Evolutionary conservation across 2,797 vertebrate genomes (phyloP), one percentile per base, ranked within the genome.

Genomic region (Hemibagrus guttatus): DNA sequence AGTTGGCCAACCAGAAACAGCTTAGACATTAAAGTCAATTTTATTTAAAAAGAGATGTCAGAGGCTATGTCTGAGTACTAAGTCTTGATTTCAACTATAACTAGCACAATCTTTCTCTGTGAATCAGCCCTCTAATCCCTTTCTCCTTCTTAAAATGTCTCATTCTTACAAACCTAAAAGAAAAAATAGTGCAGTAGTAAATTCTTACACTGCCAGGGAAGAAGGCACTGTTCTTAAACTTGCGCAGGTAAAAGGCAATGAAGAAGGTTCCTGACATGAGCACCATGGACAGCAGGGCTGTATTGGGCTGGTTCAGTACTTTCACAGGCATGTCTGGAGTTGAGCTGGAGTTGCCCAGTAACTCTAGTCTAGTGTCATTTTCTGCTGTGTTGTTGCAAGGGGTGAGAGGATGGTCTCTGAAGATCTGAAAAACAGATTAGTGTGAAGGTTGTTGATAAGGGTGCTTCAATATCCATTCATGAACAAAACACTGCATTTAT

Each of bases 191-290:
- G 23, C 13, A 21, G 56, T 59, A 19, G 46, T 4, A 19, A 49
- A 68, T 19, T 52, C 93, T 94, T 92, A 99, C 98, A 93, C 95
- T 95, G 86, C 98, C 98, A 0, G 97, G 98, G 90, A 99, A 98
- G 93, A 99, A 99, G 0, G 97, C 96, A 46, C 98, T 99, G 93
- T 99, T 99, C 95, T 99, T 99, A 93, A 99, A 99, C 92, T 99
- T 99, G 88, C 98, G 97, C 89, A 99, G 94, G 93, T 99, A 99
- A 92, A 98, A 99, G 84, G 98, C 98, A 0, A 99, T 97, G 92
- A 99, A 97, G 92, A 98, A 99, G 0, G 98, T 99, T 79, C 98
- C 97, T 0, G 96, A 96, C 97, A 98, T 99, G 71, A 99, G 97
- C 87, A 99, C 97, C 19, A 99, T 95, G 0, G 98, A 99, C 0